Evolutionary conservation across 2,113 vertebrate genomes (phyloP).

Genomic region (Heteronetta atricapilla): DNA sequence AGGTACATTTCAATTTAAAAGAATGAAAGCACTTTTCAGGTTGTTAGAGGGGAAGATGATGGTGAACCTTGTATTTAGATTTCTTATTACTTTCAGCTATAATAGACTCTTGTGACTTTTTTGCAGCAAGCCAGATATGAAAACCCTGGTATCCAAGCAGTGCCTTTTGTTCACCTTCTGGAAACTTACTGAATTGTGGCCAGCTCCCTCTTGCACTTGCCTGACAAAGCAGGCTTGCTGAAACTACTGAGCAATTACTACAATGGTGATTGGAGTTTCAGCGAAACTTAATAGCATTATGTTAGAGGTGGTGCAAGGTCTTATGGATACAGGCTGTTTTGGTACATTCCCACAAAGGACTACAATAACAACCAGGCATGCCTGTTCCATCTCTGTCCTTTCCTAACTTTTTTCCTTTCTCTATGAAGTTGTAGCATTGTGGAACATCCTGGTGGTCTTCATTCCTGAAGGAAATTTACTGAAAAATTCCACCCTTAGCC

Average conservation of each 20-base stretch:
- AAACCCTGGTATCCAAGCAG: neutral
- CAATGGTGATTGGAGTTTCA: neutral
- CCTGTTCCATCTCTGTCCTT: neutral
- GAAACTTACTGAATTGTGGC: neutral
- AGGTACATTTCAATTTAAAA: constrained; percentile 10
- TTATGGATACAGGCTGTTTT: neutral
- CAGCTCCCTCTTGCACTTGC: neutral
- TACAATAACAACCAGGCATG: neutral
- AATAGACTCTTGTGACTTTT: neutral
- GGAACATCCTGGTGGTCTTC: neutral
- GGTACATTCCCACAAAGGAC: neutral
- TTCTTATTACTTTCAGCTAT: neutral
- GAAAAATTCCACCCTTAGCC: neutral
- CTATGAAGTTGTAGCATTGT: neutral
- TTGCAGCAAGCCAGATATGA: neutral
- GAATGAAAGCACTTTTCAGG: neutral
- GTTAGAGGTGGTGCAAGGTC: neutral
- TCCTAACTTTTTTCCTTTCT: neutral
- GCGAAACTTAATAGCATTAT: neutral
- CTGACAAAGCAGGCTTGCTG: neutral
- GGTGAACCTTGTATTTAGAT: neutral
- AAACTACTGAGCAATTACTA: neutral
- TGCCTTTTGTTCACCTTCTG: neutral
- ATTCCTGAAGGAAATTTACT: neutral
- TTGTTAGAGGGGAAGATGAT: neutral